These are phyloP conservation scores for Oppia nitens DNA, from an alignment of 1,140 invertebrate genomes.

Conservation along the genomic window DNA sequence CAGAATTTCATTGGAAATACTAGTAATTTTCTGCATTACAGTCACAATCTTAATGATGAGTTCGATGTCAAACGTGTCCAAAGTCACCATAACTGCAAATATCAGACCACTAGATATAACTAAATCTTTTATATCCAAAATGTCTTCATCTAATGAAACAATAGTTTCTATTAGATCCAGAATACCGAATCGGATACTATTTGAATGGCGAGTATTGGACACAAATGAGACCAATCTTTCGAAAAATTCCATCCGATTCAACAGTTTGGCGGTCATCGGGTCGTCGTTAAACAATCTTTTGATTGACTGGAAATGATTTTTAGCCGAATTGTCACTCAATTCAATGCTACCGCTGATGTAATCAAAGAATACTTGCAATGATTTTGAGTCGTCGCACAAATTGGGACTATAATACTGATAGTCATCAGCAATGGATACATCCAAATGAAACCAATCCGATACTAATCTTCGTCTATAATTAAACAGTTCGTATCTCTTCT, in stretches of 20 bases:
- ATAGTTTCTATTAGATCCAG: not conserved
- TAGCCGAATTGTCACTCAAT: not conserved
- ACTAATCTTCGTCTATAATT: not conserved
- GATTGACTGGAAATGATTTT: not conserved
- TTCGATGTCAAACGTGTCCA: not conserved
- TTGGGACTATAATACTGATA: not conserved
- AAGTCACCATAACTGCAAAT: not conserved
- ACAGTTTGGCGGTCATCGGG: not conserved
- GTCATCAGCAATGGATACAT: not conserved
- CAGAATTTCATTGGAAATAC: not conserved
- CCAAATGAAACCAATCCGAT: not conserved
- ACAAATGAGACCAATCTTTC: not conserved
- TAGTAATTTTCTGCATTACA: not conserved
- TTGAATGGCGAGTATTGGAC: not conserved
- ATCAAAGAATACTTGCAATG: not conserved
- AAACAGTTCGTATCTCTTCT: not conserved
- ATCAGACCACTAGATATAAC: not conserved
- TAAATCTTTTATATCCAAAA: not conserved
- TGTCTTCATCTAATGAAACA: too few species aligned
- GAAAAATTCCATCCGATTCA: not conserved
- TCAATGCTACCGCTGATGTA: not conserved
- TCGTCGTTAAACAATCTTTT: not conserved
- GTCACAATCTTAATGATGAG: not conserved
- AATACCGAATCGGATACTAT: not conserved
- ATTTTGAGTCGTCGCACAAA: too few species aligned